phyloP scores from a whole-genome alignment of 2,797 vertebrate species.

The Crax fasciolata region DNA sequence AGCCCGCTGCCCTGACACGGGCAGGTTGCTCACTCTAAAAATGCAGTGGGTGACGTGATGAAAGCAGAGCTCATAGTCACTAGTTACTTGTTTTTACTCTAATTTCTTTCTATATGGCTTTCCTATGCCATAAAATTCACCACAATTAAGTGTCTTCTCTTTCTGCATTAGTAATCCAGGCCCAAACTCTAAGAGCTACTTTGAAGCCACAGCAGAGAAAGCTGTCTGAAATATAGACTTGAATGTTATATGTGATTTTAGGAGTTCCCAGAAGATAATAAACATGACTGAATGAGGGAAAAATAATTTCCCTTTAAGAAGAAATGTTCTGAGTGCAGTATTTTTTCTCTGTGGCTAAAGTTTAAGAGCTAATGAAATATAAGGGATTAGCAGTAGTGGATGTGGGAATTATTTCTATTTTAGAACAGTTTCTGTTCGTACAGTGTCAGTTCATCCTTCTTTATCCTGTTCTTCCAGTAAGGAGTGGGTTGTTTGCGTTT shows the following conservation, averaged over 20 bases:
- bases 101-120: background rate
- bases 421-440: background rate
- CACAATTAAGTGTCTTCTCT: background rate
- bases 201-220: background rate
- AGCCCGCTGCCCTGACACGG: background rate
- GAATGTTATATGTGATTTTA: background rate
- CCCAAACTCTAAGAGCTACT: background rate
- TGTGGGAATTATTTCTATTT: background rate
- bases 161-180: background rate
- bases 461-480: background rate
- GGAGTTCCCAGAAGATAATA: background rate
- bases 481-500: background rate
- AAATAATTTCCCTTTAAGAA: background rate
- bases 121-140: background rate
- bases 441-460: background rate
- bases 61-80: background rate
- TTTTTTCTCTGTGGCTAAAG: background rate
- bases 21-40: background rate
- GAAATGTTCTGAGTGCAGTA: background rate
- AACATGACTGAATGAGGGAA: background rate
- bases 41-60: background rate
- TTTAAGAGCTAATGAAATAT: background rate
- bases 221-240: background rate
- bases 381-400: background rate
- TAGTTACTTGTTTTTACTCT: background rate